Evolutionary conservation across 2,797 vertebrate genomes (phyloP), one percentile per base, ranked within the genome.

Genomic region (Zenarchopterus dispar): DNA sequence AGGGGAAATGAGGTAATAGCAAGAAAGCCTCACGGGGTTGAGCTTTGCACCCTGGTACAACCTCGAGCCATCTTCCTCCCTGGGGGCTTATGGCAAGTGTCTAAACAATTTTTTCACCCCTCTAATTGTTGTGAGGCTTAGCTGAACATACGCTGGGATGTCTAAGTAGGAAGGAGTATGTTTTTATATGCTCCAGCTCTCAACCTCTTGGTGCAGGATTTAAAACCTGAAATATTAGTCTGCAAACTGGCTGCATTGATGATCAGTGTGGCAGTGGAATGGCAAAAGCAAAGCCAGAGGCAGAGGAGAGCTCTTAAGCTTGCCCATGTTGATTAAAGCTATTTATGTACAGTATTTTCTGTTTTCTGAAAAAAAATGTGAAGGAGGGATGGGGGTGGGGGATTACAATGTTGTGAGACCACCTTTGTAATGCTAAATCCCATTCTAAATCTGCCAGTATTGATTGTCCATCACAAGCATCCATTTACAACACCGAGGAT

Each of bases 361-460:
- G 50, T 77, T 80, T 79, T 33, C 58, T 39, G 52, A 47, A 79
- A 75, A 78, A 88, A 81, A 70, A 73, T 82, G 56, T 45, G 73
- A 64, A 42, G 72, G 70, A 83, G 87, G 86, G 44, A 69, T 56
- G 73, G 52, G 62, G 77, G 70, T 26, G 69, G 63, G 64, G 78
- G 84, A 88, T 93, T 92, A 92, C 80, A 78, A 78, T 86, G 82
- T 78, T 75, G 66, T 66, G 75, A 84, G 89, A 82, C 82, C 83
- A 91, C 89, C 89, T 92, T 90, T 92, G 86, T 88, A 84, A 88
- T 84, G 79, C 78, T 70, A 90, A 93, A 92, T 89, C 89, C 85
- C 73, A 72, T 79, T 85, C 67, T 70, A 93, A 94, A 93, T 92
- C 90, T 91, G 62, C 71, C 76, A 69, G 67, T 90, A 93, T 92